Evolutionary conservation across 2,797 vertebrate genomes (phyloP).

Genomic region (Argentina silus): DNA sequence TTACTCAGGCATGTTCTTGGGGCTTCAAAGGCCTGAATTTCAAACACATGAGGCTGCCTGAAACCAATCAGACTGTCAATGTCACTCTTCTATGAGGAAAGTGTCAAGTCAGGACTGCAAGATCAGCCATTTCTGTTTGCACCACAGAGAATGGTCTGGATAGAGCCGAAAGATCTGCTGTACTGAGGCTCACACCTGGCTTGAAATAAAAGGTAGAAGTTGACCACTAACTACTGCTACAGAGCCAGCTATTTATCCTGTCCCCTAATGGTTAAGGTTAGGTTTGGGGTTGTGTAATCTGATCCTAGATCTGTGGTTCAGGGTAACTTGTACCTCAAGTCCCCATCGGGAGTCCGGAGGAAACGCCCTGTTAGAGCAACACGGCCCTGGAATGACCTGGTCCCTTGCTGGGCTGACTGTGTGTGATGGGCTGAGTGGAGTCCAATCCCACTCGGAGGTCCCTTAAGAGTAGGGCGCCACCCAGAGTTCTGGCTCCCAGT

Average conservation of each 20-base stretch:
- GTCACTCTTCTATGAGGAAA: conserved; percentile 50
- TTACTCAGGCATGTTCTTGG: background rate
- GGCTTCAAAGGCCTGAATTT: conserved; percentile 64
- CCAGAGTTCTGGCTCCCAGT: conserved; percentile 42
- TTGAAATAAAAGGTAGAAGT: conserved; percentile 11
- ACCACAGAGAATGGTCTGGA: conserved; percentile 33
- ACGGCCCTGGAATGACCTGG: conserved; percentile 32
- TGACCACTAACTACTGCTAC: conserved; percentile 8
- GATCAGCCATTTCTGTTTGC: conserved; percentile 41
- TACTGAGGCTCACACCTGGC: conserved; percentile 12
- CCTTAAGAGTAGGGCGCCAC: background rate
- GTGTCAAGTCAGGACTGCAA: conserved; percentile 35
- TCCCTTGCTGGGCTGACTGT: conserved; percentile 23
- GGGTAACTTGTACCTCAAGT: conserved; percentile 44
- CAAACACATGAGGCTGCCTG: conserved; percentile 68
- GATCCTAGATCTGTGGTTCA: conserved; percentile 49
- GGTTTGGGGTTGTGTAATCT: conserved; percentile 35
- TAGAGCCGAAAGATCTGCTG: conserved; percentile 19
- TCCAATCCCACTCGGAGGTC: conserved; percentile 18
- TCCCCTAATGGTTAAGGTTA: conserved; percentile 23
- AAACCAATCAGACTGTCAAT: conserved; percentile 65
- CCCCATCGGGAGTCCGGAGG: conserved; percentile 33
- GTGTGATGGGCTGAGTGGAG: conserved; percentile 44
- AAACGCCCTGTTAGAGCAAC: conserved; percentile 47
- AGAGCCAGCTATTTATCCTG: conserved; percentile 42